Base-by-base conservation (phyloP, 1,140 invertebrate species). In the Euura lappo region DNA sequence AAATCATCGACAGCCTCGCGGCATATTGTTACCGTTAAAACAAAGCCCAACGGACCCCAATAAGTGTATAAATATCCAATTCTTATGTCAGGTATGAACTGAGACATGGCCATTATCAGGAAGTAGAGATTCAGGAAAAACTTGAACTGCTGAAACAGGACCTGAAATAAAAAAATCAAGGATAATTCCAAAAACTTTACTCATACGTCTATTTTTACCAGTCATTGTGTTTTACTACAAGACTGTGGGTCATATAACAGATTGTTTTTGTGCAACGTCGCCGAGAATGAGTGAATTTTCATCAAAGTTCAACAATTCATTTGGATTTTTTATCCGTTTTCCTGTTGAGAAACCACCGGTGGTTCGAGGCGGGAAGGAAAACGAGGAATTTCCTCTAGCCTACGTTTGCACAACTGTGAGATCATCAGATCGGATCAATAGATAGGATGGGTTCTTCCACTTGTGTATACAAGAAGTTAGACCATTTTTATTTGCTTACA, bases 81-180 rank as follows among this genome's bases (percentile, higher is more conserved):
- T 80, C 95, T 91, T 75, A 99, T 94, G 78, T 96, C 96, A 45
- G 97, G 97, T 84, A 99, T 96, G 85, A 99, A 99, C 85, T 99
- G 99, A 81, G 96, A 97, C 43, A 94, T 91, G 3, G 99, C 98
- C 98, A 99, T 99, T 64, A 99, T 90, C 65, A 99, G 89, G 88
- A 99, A 99, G 83, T 99, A 99, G 7, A 99, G 86, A 89, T 99
- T 99, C 67, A 99, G 90, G 87, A 99, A 99, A 87, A 99, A 99
- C 82, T 98, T 97, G 88, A 99, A 99, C 87, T 99, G 99, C 88
- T 99, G 96, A 90, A 95, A 99, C 66, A 99, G 90, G 65, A 96
- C 94, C 94, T 95, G 80, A 45, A 89, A 90, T 77, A 74, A 74
- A 77, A 74, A 83, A 76, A 28, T 28, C 28, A 28, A 28, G 28